Conservation (phyloP, 2,113 vertebrate genomes). For the Bos indicus region DNA sequence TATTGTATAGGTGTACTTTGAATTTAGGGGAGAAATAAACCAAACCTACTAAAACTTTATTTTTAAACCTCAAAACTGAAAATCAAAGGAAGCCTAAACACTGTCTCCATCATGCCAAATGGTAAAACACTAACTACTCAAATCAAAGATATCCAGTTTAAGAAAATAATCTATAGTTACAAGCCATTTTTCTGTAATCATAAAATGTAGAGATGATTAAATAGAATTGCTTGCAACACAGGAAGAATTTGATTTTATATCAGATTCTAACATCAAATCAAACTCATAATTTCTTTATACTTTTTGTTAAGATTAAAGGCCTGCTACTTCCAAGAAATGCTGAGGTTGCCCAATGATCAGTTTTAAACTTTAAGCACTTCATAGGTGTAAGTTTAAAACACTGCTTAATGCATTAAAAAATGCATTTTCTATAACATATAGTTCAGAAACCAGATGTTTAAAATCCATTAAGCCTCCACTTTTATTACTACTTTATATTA, state of each 20-base stretch:
- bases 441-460: slow-evolving; percentile 37
- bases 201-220: not conserved
- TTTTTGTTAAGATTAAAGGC: not conserved
- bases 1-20: not conserved
- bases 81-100: not conserved
- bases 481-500: slow-evolving; percentile 56
- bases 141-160: not conserved
- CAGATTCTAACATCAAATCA: not conserved
- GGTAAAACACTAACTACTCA: not conserved
- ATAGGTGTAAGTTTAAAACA: slow-evolving; percentile 35
- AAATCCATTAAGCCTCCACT: slow-evolving; percentile 36
- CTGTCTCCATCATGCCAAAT: not conserved
- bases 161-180: not conserved
- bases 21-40: not conserved
- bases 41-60: not conserved
- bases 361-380: not conserved
- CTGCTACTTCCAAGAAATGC: slow-evolving; percentile 29
- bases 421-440: not conserved
- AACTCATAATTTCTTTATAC: not conserved
- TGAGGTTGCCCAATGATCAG: not conserved
- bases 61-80: slow-evolving; percentile 10
- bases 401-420: slow-evolving; percentile 4
- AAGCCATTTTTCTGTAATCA: slow-evolving; percentile 15
- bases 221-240: not conserved
- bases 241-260: not conserved